Percentiles rank a stretch among this genome's conserved stretches.
These are phyloP conservation scores for Oreochromis spilurus DNA, from an alignment of 2,113 vertebrate species.

Conservation along the genomic window DNA sequence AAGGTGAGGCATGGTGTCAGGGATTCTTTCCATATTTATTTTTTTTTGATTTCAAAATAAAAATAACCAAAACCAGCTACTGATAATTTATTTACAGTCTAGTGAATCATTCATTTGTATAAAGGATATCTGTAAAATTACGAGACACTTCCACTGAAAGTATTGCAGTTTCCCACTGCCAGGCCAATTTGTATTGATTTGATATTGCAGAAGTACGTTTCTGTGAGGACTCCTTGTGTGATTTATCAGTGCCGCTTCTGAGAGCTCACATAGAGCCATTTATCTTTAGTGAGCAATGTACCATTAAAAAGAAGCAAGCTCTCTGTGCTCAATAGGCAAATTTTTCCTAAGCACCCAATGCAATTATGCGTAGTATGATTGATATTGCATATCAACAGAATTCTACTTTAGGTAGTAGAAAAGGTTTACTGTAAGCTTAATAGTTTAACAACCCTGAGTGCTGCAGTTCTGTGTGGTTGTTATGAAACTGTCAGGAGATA, in stretches of 20 bases:
- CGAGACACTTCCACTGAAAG: background rate
- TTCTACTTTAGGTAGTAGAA: background rate
- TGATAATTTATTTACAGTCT: background rate
- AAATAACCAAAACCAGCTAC: background rate
- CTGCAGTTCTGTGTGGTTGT: background rate
- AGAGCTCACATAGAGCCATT: background rate
- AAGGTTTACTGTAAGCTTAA: background rate
- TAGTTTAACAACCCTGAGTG: background rate
- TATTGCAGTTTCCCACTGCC: background rate
- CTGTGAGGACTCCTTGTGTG: background rate
- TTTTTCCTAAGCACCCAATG: background rate
- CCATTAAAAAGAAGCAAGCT: background rate
- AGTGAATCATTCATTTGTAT: background rate
- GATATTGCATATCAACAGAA: background rate
- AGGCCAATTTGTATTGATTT: background rate
- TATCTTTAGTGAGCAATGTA: background rate
- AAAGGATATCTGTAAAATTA: background rate
- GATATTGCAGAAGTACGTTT: background rate
- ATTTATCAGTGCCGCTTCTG: background rate
- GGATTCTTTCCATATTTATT: background rate
- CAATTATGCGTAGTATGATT: background rate
- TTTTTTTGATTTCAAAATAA: background rate
- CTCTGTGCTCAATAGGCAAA: background rate
- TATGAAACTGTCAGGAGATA: background rate
- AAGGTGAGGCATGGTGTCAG: constrained; percentile 73